A percentile compares a stretch with the other conserved stretches of the same genome.
Evolutionary conservation across 2,888 invertebrate genomes (phyloP).

Genomic region (Spisula subtruncata): DNA sequence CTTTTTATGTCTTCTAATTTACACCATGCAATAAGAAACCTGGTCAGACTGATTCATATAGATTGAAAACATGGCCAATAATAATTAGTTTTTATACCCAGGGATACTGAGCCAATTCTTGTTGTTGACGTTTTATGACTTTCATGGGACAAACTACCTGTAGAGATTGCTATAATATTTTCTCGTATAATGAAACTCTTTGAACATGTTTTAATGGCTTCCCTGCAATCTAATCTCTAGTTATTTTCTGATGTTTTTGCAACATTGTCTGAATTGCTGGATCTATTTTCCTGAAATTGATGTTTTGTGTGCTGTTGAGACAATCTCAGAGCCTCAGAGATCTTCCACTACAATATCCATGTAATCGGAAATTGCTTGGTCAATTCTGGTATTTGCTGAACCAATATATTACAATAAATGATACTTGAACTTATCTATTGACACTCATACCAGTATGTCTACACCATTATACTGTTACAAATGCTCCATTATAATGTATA

Average conservation of each 20-base stretch:
- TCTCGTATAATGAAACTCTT: conserved; percentile 13
- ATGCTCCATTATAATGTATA: background rate
- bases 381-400: background rate
- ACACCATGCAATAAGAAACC: conserved; percentile 33
- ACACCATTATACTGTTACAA: background rate
- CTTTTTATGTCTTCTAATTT: conserved; percentile 34
- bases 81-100: conserved; percentile 23
- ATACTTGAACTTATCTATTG: background rate
- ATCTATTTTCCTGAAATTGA: background rate
- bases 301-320: background rate
- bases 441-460: background rate
- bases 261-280: background rate
- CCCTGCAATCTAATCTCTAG: conserved; percentile 7
- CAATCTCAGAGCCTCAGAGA: background rate
- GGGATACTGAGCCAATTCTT: background rate
- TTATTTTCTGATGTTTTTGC: conserved; percentile 23
- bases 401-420: background rate
- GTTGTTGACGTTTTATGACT: background rate
- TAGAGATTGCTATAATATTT: conserved; percentile 14
- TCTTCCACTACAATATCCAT: background rate
- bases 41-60: conserved; percentile 23
- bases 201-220: background rate
- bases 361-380: conserved; percentile 20
- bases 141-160: conserved; percentile 14
- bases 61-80: conserved; percentile 28